phyloP scores from a whole-genome alignment of 1,140 invertebrate species.

The Bombyx mandarina region DNA sequence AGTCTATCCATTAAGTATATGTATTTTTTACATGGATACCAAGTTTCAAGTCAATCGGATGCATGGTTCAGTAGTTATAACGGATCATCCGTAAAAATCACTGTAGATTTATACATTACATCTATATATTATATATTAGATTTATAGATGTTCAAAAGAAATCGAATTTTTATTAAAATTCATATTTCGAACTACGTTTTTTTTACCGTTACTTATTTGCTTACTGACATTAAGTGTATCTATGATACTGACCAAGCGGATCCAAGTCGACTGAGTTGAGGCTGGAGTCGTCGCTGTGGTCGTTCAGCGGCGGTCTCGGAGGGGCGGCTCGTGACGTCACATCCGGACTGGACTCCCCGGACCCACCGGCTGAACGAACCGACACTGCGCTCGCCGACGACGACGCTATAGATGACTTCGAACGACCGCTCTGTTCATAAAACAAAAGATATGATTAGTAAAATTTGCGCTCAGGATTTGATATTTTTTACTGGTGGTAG shows the following conservation, averaged over 20 bases:
- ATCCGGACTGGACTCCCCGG: conserved; percentile 70
- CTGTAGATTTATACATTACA: no score
- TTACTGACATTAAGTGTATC: conserved; percentile 28
- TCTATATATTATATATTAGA: no score
- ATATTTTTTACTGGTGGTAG: background rate
- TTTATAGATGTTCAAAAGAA: no score
- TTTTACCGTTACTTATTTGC: background rate
- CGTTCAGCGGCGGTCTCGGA: conserved; percentile 68
- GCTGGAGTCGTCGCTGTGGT: conserved; percentile 73
- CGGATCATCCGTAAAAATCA: no score
- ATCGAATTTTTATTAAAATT: no score
- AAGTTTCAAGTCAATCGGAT: no score
- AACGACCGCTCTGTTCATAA: conserved; percentile 72
- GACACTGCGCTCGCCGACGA: conserved; percentile 64
- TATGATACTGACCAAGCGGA: conserved; percentile 57
- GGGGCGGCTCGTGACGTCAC: conserved; percentile 71
- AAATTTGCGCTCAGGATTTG: background rate
- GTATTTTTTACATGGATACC: no score
- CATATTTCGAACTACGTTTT: no score
- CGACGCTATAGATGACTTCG: conserved; percentile 72
- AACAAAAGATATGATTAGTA: background rate
- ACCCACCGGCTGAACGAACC: conserved; percentile 69
- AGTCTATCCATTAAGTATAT: no score
- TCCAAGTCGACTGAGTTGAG: conserved; percentile 74
- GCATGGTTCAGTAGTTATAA: no score